Evolutionary conservation across 2,888 invertebrate species (phyloP).

Genomic region (Eupeodes latifasciatus): DNA sequence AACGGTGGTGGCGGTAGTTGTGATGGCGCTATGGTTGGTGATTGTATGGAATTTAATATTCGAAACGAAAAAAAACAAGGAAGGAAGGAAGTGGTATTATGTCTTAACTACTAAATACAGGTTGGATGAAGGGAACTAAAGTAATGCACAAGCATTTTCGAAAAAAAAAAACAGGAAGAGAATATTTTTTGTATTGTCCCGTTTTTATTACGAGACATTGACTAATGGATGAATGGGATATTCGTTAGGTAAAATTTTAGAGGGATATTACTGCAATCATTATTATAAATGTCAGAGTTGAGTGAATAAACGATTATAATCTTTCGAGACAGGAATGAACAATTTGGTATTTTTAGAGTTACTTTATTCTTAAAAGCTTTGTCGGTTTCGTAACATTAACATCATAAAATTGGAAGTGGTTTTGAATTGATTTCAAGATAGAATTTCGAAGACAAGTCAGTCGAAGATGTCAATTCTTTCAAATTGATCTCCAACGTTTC

Average conservation of each 20-base stretch:
- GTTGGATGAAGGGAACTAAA: neutral
- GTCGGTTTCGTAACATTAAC: too few relatives aligned
- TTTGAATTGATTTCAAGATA: too few relatives aligned
- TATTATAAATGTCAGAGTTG: constrained; percentile 50
- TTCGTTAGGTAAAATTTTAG: neutral
- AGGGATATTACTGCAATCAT: neutral
- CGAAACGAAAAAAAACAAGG: neutral
- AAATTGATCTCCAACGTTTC: too few relatives aligned
- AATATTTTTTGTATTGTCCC: constrained; percentile 60
- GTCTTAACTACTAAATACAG: constrained; percentile 44
- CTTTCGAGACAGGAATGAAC: neutral
- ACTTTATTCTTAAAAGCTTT: neutral
- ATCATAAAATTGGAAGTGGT: too few relatives aligned
- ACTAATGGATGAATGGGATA: neutral
- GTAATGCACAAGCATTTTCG: too few relatives aligned
- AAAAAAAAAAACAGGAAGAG: constrained; percentile 37
- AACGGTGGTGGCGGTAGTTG: neutral
- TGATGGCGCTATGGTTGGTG: neutral
- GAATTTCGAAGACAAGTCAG: too few relatives aligned
- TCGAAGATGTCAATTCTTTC: too few relatives aligned
- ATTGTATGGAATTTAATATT: constrained; percentile 5
- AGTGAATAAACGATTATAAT: neutral
- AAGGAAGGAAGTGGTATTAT: constrained; percentile 59
- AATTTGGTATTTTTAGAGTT: neutral
- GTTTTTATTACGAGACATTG: constrained; percentile 30